These are phyloP conservation scores for Callopanchax toddi DNA, from an alignment of 2,113 vertebrate species.

Conservation along the genomic window DNA sequence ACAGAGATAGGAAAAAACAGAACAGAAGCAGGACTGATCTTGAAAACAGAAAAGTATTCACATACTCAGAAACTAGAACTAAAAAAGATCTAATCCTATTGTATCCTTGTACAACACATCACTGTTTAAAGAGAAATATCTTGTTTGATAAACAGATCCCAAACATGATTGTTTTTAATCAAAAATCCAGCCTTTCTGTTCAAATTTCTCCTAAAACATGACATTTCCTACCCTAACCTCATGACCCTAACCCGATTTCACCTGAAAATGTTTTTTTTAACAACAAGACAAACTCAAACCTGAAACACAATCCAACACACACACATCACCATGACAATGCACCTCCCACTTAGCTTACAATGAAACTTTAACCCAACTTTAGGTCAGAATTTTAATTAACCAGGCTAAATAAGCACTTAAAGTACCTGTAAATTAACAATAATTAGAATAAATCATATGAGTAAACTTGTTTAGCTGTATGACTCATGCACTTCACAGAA, in stretches of 20 bases:
- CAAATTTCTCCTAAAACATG: background rate
- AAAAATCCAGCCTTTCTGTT: background rate
- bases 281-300: background rate
- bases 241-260: background rate
- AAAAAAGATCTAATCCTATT: no score
- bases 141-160: no score
- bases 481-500: no score
- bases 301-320: background rate
- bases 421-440: background rate
- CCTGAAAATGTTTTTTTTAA: background rate
- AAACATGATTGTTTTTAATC: background rate
- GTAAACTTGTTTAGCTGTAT: no score
- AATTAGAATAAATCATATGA: background rate
- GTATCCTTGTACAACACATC: no score
- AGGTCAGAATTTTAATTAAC: background rate
- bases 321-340: background rate
- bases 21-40: background rate
- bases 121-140: no score
- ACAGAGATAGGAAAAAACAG: background rate
- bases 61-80: no score
- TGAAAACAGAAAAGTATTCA: no score
- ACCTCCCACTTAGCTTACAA: background rate
- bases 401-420: background rate
- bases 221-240: no score
- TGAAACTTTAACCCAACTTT: background rate